Evolutionary conservation across 1,140 invertebrate species (phyloP), one percentile per base, ranked within the genome.

Genomic region (Gryllus bimaculatus): DNA sequence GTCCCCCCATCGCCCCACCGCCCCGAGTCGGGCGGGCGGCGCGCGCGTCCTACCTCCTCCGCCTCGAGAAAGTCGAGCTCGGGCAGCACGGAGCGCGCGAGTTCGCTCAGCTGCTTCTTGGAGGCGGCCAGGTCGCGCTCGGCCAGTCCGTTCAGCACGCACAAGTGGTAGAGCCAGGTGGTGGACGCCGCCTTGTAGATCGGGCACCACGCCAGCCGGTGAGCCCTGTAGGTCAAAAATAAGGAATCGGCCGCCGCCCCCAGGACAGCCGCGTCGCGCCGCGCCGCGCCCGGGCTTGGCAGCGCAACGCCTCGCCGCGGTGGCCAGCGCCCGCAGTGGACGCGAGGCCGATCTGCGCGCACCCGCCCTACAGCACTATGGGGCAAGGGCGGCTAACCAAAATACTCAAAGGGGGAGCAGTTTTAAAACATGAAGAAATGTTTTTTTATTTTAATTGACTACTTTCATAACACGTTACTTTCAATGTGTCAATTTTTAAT

Each of bases 121-220:
- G 85, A 84, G 48, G 81, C 83, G 47, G 81, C 79, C 6, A 89
- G 75, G 76, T 84, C 82, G 8, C 84, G 80, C 75, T 87, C 86
- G 0, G 83, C 48, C 26, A 85, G 81, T 4, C 87, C 86, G 79
- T 82, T 83, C 18, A 87, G 81, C 7, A 83, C 73, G 74, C 83
- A 82, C 76, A 90, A 87, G 81, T 88, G 85, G 83, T 87, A 87
- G 81, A 90, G 86, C 84, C 84, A 85, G 7, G 84, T 82, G 18
- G 85, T 83, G 4, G 82, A 82, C n/a, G 86, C 89, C 18, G 88
- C 87, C 84, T 90, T 90, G 81, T 88, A 90, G 75, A 90, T 84
- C 13, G 89, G 89, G 80, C 89, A 90, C 87, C 88, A 90, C 0
- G 87, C 86, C 73, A 90, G 79, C 47, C 84, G 82, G 79, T 88